A percentile compares a stretch with the other conserved stretches of the same genome.
Conservation (phyloP, 2,113 vertebrate genomes). For the Triplophysa tibetana region DNA sequence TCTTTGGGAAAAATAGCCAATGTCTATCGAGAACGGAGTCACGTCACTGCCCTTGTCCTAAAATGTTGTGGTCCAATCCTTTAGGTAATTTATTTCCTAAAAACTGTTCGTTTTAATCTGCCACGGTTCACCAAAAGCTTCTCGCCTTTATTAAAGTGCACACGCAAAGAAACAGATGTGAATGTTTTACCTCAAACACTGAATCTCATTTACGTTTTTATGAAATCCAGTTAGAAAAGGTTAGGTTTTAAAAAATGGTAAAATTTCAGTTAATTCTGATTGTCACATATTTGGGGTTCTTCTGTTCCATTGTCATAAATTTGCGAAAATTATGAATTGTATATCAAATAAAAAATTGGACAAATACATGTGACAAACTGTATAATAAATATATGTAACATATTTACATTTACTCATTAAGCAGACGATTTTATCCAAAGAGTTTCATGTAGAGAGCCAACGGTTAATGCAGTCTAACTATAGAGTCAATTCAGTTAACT, state of each 20-base stretch:
- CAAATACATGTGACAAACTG: too few relatives aligned
- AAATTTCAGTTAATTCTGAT: not conserved
- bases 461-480: too few relatives aligned
- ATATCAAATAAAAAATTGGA: too few relatives aligned
- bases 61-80: constrained; percentile 34
- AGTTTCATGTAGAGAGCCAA: too few relatives aligned
- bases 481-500: too few relatives aligned
- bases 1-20: constrained; percentile 69
- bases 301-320: too few relatives aligned
- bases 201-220: not conserved
- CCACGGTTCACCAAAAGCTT: too few relatives aligned
- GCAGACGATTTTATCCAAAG: too few relatives aligned
- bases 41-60: constrained; percentile 72
- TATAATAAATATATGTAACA: too few relatives aligned
- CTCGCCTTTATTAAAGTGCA: not conserved
- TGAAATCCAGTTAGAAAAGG: constrained; percentile 25
- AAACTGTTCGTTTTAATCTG: not conserved
- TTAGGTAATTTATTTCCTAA: not conserved
- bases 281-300: not conserved
- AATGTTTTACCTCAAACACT: not conserved
- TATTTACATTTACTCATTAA: too few relatives aligned
- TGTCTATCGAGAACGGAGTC: constrained; percentile 51
- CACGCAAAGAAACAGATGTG: not conserved
- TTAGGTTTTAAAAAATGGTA: not conserved
- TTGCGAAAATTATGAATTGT: too few relatives aligned